Evolutionary conservation across 2,113 vertebrate genomes (phyloP).

Genomic region (Poecile atricapillus): DNA sequence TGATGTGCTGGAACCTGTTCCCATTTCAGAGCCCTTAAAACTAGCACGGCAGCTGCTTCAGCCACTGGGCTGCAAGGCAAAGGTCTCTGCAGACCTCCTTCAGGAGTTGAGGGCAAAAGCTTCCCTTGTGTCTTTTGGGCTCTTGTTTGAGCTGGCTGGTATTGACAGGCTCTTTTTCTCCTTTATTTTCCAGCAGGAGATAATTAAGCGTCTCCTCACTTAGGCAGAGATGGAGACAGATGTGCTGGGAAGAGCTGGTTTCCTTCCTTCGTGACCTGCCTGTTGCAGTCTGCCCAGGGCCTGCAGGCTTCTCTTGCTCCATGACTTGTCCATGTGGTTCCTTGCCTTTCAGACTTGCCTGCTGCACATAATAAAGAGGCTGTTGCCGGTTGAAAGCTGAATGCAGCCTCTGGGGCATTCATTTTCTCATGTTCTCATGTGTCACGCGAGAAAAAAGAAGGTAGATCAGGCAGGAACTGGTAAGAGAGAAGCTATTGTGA

Average conservation of each 20-base stretch:
- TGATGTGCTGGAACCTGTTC: not conserved
- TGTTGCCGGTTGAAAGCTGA: not conserved
- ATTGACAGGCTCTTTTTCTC: conserved; percentile 19
- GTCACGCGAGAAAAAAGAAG: not conserved
- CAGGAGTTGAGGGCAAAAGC: not conserved
- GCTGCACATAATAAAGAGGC: conserved; percentile 45
- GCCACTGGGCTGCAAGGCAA: not conserved
- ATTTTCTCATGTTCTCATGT: not conserved
- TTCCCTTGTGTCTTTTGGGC: not conserved
- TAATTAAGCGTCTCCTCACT: conserved; percentile 34
- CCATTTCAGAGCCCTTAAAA: not conserved
- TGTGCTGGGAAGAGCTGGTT: not conserved
- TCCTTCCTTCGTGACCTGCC: not conserved
- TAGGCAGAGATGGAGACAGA: conserved; percentile 50
- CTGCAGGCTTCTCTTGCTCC: not conserved
- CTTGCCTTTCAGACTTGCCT: not conserved
- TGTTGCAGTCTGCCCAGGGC: not conserved
- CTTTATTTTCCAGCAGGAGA: conserved; percentile 58
- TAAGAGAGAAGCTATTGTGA: not conserved
- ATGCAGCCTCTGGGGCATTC: not conserved
- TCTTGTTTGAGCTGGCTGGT: not conserved
- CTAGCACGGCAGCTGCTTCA: not conserved
- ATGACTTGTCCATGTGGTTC: not conserved
- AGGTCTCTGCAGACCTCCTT: not conserved
- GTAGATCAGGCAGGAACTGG: not conserved